A percentile compares a stretch with the other conserved stretches of the same genome.
phyloP scores from a whole-genome alignment of 2,797 vertebrate species.

The Paratrypauchen microcephalus region DNA sequence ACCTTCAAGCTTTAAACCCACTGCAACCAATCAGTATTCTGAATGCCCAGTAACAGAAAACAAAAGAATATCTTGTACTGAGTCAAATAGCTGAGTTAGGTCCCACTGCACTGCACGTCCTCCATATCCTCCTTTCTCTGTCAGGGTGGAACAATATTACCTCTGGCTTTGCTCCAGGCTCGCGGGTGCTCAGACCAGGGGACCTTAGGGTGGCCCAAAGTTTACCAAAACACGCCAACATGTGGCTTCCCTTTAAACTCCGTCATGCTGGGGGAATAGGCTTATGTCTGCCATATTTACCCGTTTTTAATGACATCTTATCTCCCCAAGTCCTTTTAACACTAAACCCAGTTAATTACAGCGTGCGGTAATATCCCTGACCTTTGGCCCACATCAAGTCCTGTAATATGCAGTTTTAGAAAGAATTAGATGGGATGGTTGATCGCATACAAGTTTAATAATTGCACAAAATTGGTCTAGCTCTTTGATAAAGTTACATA shows the following conservation, averaged over 20 bases:
- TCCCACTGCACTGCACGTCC: constrained; percentile 3
- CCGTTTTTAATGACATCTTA: constrained; percentile 49
- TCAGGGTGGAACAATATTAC: constrained; percentile 62
- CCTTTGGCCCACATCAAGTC: constrained; percentile 43
- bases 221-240: constrained; percentile 68
- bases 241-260: constrained; percentile 41
- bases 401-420: constrained; percentile 25
- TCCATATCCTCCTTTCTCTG: constrained; percentile 29
- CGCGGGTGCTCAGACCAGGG: constrained; percentile 32
- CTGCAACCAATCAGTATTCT: not conserved
- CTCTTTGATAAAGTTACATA: constrained; percentile 40
- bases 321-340: constrained; percentile 51
- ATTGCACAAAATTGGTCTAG: not conserved
- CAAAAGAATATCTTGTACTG: constrained; percentile 2
- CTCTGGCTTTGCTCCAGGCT: constrained; percentile 55
- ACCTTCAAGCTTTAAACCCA: too few relatives aligned
- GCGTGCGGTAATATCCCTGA: constrained; percentile 46
- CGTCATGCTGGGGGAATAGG: constrained; percentile 19
- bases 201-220: constrained; percentile 47
- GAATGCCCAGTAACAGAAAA: constrained; percentile 9
- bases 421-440: constrained; percentile 26
- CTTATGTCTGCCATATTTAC: constrained; percentile 43
- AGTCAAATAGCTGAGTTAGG: constrained; percentile 37
- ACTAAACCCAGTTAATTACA: constrained; percentile 57
- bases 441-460: constrained; percentile 25